Conservation (phyloP, 2,888 invertebrate genomes). For the Congeria kusceri region DNA sequence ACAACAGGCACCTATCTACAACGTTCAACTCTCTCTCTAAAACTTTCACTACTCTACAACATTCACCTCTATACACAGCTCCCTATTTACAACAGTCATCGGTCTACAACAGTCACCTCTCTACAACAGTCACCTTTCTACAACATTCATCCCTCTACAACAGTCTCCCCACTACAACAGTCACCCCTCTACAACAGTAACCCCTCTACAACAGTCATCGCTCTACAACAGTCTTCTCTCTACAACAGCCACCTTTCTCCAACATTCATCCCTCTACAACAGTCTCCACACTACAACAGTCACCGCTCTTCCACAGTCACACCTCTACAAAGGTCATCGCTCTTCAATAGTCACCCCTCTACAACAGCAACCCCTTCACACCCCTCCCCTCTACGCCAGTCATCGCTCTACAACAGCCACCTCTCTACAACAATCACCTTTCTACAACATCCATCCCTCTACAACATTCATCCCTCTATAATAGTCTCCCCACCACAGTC, state of each 20-base stretch:
- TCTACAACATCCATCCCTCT: no score
- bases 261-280: neutral
- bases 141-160: neutral
- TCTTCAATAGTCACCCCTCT: neutral
- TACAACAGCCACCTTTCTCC: neutral
- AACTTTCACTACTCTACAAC: neutral
- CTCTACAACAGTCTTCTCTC: neutral
- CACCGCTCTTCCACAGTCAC: neutral
- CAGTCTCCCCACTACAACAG: neutral
- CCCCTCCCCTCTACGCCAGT: neutral
- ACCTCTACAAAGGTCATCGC: no score
- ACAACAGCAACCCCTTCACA: constrained; percentile 6
- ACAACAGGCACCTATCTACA: no score
- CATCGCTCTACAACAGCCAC: neutral
- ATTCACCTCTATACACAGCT: neutral
- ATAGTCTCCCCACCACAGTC: no score
- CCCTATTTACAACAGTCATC: neutral
- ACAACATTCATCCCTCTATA: no score
- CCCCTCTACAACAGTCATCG: constrained; percentile 2
- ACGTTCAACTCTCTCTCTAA: neutral
- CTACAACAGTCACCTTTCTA: constrained; percentile 7
- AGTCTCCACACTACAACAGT: constrained; percentile 3
- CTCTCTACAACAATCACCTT: neutral
- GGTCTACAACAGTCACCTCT: neutral
- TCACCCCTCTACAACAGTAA: constrained; percentile 4